These are phyloP conservation scores for Parnassius mnemosyne DNA, from an alignment of 2,888 invertebrate genomes.

Conservation along the genomic window DNA sequence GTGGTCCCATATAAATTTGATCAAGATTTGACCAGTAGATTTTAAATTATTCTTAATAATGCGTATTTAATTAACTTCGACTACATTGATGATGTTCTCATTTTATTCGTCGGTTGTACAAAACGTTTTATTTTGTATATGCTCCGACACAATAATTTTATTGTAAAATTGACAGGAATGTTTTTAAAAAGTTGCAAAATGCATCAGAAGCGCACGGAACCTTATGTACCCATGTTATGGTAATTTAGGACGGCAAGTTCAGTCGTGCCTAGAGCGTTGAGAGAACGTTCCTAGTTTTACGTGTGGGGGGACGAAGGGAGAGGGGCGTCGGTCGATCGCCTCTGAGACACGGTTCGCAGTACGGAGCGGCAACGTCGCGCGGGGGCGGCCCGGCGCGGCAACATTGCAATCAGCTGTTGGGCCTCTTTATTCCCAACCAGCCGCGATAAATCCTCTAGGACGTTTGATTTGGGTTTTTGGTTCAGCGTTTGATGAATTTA, in stretches of 20 bases:
- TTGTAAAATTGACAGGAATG: no score
- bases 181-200: not conserved
- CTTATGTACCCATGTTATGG: conserved; percentile 1
- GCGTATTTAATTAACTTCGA: no score
- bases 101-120: no score
- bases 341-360: conserved; percentile 40
- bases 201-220: not conserved
- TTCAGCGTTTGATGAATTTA: conserved; percentile 3
- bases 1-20: no score
- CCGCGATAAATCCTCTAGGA: conserved; percentile 28
- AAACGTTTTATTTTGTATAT: no score
- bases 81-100: no score
- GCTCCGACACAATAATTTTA: no score
- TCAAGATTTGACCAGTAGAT: no score
- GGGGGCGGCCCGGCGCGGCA: conserved; percentile 50
- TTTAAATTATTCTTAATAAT: no score
- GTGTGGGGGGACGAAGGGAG: conserved; percentile 32
- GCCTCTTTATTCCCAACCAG: conserved; percentile 71
- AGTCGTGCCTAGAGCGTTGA: conserved; percentile 41
- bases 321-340: conserved; percentile 71
- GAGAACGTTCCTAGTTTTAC: conserved; percentile 49
- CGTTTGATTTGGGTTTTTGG: conserved; percentile 16
- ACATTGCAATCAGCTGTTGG: conserved; percentile 74
- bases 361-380: conserved; percentile 59
- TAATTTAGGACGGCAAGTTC: conserved; percentile 20